phyloP scores from a whole-genome alignment of 2,113 vertebrate species.

The Dromaius novaehollandiae region DNA sequence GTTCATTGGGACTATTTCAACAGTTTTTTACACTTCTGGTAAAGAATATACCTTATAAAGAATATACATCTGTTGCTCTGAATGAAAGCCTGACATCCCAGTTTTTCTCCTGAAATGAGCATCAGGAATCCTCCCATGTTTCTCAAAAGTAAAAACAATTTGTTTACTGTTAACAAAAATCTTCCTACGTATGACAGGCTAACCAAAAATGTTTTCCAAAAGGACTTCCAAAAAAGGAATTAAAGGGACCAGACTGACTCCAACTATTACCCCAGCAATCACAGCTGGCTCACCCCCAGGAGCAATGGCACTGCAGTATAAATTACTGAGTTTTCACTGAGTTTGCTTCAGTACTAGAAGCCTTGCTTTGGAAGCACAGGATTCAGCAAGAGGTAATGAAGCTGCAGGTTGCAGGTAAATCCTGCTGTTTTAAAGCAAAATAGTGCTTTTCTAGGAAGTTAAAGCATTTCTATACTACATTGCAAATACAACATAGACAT shows the following conservation, averaged over 20 bases:
- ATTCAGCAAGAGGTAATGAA: neutral
- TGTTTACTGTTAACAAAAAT: neutral
- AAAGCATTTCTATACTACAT: neutral
- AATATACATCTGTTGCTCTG: neutral
- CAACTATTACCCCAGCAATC: neutral
- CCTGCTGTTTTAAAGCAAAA: neutral
- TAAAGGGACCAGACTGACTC: neutral
- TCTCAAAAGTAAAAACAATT: neutral
- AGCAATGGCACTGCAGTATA: neutral
- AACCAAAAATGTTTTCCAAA: neutral
- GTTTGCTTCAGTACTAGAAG: neutral
- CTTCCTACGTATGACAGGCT: neutral
- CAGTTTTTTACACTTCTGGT: neutral
- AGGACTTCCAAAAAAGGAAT: neutral
- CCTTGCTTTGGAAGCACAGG: neutral
- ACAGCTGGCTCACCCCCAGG: rapidly evolving
- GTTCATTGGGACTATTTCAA: neutral
- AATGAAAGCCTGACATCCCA: neutral
- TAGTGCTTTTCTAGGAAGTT: neutral
- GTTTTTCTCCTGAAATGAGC: neutral
- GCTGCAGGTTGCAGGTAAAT: too few relatives aligned
- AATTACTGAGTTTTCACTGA: neutral
- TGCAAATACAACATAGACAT: neutral
- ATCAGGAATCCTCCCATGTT: neutral
- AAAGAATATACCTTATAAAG: neutral